Evolutionary conservation across 2,113 vertebrate species (phyloP).

Genomic region (Phrynosoma platyrhinos): DNA sequence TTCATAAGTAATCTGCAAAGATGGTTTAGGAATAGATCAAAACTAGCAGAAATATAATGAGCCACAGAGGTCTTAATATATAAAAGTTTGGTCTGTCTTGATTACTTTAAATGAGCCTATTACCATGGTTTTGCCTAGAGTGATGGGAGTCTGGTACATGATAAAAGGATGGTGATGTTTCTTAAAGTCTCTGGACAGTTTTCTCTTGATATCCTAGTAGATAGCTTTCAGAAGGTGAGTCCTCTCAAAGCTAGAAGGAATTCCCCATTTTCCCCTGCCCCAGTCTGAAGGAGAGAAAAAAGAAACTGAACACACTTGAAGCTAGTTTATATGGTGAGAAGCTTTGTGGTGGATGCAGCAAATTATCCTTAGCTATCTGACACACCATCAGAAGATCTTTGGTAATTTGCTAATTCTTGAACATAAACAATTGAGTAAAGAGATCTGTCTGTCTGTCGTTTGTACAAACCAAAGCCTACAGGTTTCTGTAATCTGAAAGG

Average conservation of each 20-base stretch:
- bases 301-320: background rate
- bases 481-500: background rate
- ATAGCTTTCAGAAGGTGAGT: background rate
- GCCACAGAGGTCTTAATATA: background rate
- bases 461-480: too few species aligned
- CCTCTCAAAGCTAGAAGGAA: background rate
- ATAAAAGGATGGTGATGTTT: background rate
- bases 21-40: background rate
- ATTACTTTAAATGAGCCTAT: background rate
- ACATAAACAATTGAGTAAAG: background rate
- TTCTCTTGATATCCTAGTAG: background rate
- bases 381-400: background rate
- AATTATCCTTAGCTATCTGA: background rate
- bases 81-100: background rate
- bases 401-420: background rate
- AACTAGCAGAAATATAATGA: background rate
- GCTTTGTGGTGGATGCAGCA: background rate
- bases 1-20: background rate
- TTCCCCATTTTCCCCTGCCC: background rate
- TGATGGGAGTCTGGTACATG: too few species aligned
- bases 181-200: background rate
- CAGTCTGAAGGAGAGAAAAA: background rate
- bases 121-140: background rate
- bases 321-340: background rate
- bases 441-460: too few species aligned